A percentile compares a stretch with the other conserved stretches of the same genome.
Evolutionary conservation across 2,113 vertebrate species (phyloP).

Genomic region (Ptilonorhynchus violaceus): DNA sequence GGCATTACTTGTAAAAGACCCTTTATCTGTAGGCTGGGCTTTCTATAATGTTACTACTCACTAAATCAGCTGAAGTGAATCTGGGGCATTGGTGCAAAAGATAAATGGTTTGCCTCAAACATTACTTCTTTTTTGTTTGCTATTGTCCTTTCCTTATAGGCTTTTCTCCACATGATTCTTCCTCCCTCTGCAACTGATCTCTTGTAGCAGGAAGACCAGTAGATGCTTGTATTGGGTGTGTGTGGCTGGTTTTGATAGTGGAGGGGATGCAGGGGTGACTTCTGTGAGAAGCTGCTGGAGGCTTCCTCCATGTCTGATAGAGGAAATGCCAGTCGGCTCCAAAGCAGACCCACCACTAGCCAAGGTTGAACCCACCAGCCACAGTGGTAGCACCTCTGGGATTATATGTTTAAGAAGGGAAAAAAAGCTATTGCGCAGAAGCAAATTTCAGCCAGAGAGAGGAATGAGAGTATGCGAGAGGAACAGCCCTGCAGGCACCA

Average conservation of each 20-base stretch:
- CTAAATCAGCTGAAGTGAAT: neutral
- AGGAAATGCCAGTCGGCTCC: neutral
- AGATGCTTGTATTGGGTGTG: neutral
- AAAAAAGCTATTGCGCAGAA: neutral
- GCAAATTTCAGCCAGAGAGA: neutral
- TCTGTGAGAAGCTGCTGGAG: neutral
- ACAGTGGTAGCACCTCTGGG: neutral
- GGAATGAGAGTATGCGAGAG: neutral
- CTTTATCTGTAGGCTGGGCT: neutral
- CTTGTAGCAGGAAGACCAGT: neutral
- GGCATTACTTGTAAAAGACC: neutral
- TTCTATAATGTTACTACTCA: neutral
- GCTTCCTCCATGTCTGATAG: no score
- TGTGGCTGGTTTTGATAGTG: neutral
- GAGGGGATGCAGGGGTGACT: neutral
- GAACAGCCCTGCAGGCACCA: neutral
- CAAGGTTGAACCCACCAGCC: neutral
- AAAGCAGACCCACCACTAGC: neutral
- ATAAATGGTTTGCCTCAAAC: neutral
- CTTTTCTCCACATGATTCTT: neutral
- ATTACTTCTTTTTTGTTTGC: neutral
- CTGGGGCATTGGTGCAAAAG: neutral
- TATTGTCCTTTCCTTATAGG: neutral
- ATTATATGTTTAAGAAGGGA: neutral
- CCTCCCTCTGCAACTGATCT: neutral